Percentiles rank a stretch among this genome's conserved stretches.
Evolutionary conservation across 2,888 invertebrate genomes (phyloP).

Genomic region (Gortyna flavago): DNA sequence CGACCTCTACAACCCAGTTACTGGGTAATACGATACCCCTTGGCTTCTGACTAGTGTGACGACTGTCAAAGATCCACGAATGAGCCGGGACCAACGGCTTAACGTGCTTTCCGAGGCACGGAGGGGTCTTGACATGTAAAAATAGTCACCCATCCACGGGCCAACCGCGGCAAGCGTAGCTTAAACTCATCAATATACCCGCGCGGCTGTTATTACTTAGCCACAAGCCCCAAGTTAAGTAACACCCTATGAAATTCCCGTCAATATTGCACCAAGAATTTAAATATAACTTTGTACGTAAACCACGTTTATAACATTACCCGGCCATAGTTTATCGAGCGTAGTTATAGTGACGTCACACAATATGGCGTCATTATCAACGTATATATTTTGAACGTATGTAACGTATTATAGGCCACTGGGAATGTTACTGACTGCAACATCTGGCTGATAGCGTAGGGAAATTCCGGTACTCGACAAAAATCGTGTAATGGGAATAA

Average conservation of each 20-base stretch:
- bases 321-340: conserved; percentile 1
- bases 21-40: no score
- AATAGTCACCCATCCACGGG: no score
- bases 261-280: background rate
- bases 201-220: no score
- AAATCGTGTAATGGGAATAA: conserved; percentile 9
- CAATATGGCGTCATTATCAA: conserved; percentile 29
- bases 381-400: conserved; percentile 1
- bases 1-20: no score
- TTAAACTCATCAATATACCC: no score
- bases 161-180: no score
- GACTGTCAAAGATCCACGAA: no score
- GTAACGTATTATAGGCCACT: conserved; percentile 5
- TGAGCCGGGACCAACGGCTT: no score
- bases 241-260: background rate
- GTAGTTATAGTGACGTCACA: conserved; percentile 31
- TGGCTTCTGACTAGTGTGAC: no score
- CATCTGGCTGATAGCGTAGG: conserved; percentile 29
- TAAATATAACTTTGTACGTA: conserved; percentile 32
- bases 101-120: no score
- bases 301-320: background rate
- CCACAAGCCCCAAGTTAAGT: background rate
- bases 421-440: conserved; percentile 16
- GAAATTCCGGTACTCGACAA: conserved; percentile 10
- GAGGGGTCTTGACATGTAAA: no score